These are phyloP conservation scores for Apamea sordens DNA, from an alignment of 2,888 invertebrate species.

Conservation along the genomic window DNA sequence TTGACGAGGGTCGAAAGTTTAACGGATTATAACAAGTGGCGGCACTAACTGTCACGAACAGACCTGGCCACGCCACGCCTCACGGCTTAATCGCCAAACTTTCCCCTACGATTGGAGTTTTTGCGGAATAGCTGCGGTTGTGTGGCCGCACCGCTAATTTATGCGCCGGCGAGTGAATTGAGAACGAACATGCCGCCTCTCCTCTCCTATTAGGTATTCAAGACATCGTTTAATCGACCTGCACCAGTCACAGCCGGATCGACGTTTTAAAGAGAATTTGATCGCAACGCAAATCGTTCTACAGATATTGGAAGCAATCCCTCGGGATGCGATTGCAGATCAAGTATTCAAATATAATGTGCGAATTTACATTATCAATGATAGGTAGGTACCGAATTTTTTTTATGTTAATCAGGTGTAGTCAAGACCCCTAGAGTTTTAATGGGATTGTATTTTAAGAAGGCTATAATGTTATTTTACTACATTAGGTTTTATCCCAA, in stretches of 20 bases:
- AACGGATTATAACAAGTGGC: conserved; percentile 90
- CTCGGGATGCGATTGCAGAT: conserved; percentile 74
- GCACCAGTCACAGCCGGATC: conserved; percentile 75
- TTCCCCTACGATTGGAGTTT: conserved; percentile 89
- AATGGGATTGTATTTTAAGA: conserved; percentile 21
- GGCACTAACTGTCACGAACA: conserved; percentile 89
- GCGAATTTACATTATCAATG: conserved; percentile 68
- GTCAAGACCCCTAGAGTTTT: conserved; percentile 13
- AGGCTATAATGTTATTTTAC: conserved; percentile 34
- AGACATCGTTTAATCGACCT: conserved; percentile 87
- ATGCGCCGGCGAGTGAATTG: conserved; percentile 84
- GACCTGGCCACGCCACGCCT: conserved; percentile 88
- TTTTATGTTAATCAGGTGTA: conserved; percentile 40
- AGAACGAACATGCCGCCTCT: conserved; percentile 79
- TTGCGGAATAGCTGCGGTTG: conserved; percentile 85
- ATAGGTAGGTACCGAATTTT: conserved; percentile 56
- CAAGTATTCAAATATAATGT: conserved; percentile 72
- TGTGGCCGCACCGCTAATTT: conserved; percentile 85
- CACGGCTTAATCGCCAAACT: conserved; percentile 90
- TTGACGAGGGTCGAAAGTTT: conserved; percentile 90
- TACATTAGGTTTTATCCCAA: conserved; percentile 27
- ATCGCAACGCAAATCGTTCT: conserved; percentile 78
- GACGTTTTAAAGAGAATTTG: conserved; percentile 81
- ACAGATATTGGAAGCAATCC: conserved; percentile 78
- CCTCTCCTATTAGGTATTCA: conserved; percentile 87